These are phyloP conservation scores for Syngnathus rostellatus DNA, from an alignment of 2,797 vertebrate species.

Conservation along the genomic window DNA sequence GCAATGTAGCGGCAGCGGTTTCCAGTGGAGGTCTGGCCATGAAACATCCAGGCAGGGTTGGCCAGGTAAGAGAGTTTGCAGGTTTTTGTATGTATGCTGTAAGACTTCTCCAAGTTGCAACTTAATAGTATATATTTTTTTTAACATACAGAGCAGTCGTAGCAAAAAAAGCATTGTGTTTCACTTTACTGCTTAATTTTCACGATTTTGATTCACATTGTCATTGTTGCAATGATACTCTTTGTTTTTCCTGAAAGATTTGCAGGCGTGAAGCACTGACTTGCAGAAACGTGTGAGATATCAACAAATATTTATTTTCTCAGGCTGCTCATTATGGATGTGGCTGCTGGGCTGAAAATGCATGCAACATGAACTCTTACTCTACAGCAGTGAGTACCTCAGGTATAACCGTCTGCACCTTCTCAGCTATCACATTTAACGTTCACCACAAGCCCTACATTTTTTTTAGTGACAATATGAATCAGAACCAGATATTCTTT, in stretches of 20 bases:
- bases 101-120: no score
- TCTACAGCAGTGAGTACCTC: constrained; percentile 99
- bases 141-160: neutral
- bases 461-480: constrained; percentile 32
- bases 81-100: neutral
- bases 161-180: neutral
- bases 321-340: constrained; percentile 98
- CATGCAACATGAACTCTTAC: constrained; percentile 84
- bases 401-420: constrained; percentile 74
- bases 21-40: constrained; percentile 97
- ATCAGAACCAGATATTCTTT: constrained; percentile 35
- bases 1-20: constrained; percentile 96
- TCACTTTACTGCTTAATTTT: neutral
- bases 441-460: constrained; percentile 15
- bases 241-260: neutral
- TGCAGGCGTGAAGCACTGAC: neutral
- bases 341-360: constrained; percentile 99
- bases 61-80: constrained; percentile 74
- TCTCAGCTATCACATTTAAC: neutral
- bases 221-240: neutral
- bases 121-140: no score
- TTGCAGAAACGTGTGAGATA: neutral
- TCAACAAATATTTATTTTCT: constrained; percentile 1
- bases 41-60: constrained; percentile 96
- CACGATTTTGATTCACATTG: neutral